Evolutionary conservation across 2,797 vertebrate species (phyloP).

Genomic region (Hylomyscus alleni): DNA sequence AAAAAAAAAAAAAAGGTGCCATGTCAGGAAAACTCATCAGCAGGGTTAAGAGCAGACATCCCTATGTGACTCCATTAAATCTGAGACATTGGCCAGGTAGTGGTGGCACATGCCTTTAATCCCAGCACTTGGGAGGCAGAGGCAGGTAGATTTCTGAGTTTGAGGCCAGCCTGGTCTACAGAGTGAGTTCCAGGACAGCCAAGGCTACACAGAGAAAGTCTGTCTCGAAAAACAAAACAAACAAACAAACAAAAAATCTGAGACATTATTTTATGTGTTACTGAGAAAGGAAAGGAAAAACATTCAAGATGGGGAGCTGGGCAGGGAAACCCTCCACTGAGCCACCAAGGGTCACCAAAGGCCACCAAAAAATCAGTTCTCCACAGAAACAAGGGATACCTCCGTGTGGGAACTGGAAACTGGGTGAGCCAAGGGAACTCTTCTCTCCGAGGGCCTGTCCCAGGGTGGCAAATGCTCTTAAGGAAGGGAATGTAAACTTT

Average conservation of each 20-base stretch:
- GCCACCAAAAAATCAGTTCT: background rate
- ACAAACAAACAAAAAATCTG: too few relatives aligned
- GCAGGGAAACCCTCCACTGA: background rate
- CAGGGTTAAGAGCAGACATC: background rate
- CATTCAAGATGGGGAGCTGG: background rate
- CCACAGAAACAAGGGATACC: background rate
- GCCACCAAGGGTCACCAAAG: background rate
- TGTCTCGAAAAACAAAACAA: too few relatives aligned
- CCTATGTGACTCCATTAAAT: background rate
- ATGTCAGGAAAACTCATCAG: background rate
- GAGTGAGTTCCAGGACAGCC: too few relatives aligned
- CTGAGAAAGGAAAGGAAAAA: slow-evolving; percentile 14
- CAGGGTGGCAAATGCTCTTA: background rate
- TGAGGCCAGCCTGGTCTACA: too few relatives aligned
- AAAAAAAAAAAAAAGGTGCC: background rate
- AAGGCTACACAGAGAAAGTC: too few relatives aligned
- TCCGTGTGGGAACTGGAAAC: background rate
- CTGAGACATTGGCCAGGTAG: background rate
- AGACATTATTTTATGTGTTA: background rate
- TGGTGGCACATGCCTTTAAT: too few relatives aligned
- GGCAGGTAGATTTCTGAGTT: too few relatives aligned
- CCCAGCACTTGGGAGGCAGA: too few relatives aligned
- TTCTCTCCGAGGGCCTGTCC: background rate
- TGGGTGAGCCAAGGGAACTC: background rate
- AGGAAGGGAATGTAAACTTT: background rate